Percentiles rank a stretch among this genome's conserved stretches.
Conservation (phyloP, 2,888 invertebrate genomes). For the Mythimna lalbum region DNA sequence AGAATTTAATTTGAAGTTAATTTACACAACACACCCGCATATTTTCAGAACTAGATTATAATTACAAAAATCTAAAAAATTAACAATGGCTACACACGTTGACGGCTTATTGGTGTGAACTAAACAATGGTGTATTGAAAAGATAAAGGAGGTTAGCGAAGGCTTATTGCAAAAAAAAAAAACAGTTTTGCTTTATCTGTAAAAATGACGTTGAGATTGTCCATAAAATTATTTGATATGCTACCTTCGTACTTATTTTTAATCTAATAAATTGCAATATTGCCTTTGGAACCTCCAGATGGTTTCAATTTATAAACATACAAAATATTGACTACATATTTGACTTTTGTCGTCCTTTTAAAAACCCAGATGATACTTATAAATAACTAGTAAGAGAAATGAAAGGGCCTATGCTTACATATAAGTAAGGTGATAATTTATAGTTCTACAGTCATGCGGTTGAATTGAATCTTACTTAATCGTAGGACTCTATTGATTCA, state of each 20-base stretch:
- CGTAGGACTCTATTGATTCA: background rate
- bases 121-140: constrained; percentile 79
- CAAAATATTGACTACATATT: too few relatives aligned
- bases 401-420: background rate
- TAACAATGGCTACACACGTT: constrained; percentile 69
- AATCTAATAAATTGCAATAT: background rate
- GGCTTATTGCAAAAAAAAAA: constrained; percentile 35
- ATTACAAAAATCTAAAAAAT: constrained; percentile 44
- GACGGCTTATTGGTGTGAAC: constrained; percentile 62
- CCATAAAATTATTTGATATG: background rate
- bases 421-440: background rate
- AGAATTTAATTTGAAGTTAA: constrained; percentile 15
- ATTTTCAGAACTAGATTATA: constrained; percentile 50
- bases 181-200: constrained; percentile 39
- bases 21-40: constrained; percentile 46
- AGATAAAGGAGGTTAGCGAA: constrained; percentile 67
- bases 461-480: background rate
- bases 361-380: background rate
- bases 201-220: constrained; percentile 1
- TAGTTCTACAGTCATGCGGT: background rate
- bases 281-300: background rate
- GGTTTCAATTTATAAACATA: background rate
- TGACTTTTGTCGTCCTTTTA: background rate
- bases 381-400: background rate
- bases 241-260: background rate